A percentile compares a stretch with the other conserved stretches of the same genome.
These are phyloP conservation scores for Diorhabda elongata DNA, from an alignment of 1,140 invertebrate species.

Conservation along the genomic window DNA sequence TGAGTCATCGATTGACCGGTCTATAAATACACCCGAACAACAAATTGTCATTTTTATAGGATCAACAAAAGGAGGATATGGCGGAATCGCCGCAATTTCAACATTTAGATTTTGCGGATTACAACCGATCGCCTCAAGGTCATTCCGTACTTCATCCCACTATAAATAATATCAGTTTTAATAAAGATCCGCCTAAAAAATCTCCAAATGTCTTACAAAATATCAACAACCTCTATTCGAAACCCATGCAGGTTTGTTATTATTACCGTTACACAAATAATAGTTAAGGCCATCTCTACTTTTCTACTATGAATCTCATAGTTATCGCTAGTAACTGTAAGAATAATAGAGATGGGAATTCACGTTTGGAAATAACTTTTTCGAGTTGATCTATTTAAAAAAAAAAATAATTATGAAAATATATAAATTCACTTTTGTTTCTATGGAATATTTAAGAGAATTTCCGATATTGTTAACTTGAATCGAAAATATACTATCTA, in stretches of 20 bases:
- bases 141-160: slow-evolving; percentile 40
- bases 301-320: too few species aligned
- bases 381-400: too few species aligned
- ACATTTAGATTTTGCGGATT: slow-evolving; percentile 32
- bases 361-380: too few species aligned
- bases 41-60: background rate
- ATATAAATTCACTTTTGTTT: too few species aligned
- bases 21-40: background rate
- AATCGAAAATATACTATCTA: too few species aligned
- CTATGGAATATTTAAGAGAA: too few species aligned
- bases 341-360: too few species aligned
- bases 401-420: too few species aligned
- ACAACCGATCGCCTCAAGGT: slow-evolving; percentile 32
- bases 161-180: slow-evolving; percentile 44
- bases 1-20: background rate
- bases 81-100: slow-evolving; percentile 16
- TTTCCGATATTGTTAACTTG: too few species aligned
- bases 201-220: slow-evolving; percentile 37
- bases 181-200: slow-evolving; percentile 32
- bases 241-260: slow-evolving; percentile 8
- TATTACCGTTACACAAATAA: too few species aligned
- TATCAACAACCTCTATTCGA: slow-evolving; percentile 17
- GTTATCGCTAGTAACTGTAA: too few species aligned
- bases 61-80: background rate
- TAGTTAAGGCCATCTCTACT: too few species aligned